These are phyloP conservation scores for Imbricaverruca yamaguchii DNA, from an alignment of 2,888 invertebrate genomes.

Conservation along the genomic window DNA sequence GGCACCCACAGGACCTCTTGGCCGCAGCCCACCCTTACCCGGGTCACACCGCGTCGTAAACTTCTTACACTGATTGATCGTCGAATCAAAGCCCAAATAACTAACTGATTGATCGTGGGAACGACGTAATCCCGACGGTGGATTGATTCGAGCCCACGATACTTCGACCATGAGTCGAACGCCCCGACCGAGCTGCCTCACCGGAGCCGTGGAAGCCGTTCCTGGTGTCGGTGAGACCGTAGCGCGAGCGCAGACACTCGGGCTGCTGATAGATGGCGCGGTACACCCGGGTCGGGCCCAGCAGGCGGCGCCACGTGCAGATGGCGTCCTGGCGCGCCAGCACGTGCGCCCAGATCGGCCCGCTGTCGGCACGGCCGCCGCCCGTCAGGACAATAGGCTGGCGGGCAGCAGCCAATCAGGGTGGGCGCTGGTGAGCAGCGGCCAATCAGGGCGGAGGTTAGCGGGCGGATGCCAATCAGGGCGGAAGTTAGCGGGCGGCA, in stretches of 20 bases:
- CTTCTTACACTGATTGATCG: too few species aligned
- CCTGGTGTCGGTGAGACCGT: slow-evolving; percentile 86
- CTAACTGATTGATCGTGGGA: too few species aligned
- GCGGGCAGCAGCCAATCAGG: not conserved
- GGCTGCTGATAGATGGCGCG: slow-evolving; percentile 71
- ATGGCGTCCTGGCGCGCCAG: slow-evolving; percentile 70
- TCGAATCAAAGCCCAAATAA: too few species aligned
- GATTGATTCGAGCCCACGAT: too few species aligned
- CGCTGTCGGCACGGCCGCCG: slow-evolving; percentile 42
- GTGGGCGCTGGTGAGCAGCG: not conserved
- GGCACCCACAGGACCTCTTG: slow-evolving; percentile 66
- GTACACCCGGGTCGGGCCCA: slow-evolving; percentile 86
- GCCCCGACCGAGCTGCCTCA: too few species aligned
- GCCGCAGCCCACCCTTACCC: slow-evolving; percentile 47
- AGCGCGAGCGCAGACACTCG: slow-evolving; percentile 66
- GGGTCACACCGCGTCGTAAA: too few species aligned
- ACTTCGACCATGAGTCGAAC: too few species aligned
- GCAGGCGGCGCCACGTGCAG: slow-evolving; percentile 65
- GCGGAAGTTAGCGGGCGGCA: too few species aligned
- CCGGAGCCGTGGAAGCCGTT: slow-evolving; percentile 89
- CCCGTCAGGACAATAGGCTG: too few species aligned
- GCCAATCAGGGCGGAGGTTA: too few species aligned
- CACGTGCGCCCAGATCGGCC: slow-evolving; percentile 54
- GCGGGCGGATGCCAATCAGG: too few species aligned
- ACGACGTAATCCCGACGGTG: too few species aligned